Conservation (phyloP, 2,797 vertebrate species). For the Myiotriccus ornatus region DNA sequence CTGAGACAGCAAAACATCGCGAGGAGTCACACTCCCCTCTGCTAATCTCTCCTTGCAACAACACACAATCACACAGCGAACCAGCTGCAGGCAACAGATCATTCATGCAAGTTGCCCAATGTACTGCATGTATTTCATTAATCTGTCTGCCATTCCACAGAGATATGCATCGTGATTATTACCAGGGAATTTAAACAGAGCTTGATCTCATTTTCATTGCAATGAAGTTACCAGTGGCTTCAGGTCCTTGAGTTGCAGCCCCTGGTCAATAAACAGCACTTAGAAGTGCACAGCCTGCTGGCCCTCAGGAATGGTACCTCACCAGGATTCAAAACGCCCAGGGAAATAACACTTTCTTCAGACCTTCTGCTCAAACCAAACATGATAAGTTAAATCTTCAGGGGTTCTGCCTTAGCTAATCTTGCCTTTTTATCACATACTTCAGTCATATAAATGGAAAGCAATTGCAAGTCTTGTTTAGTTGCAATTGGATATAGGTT, state of each 20-base stretch:
- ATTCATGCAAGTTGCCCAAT: background rate
- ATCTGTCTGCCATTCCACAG: background rate
- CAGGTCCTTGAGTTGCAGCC: background rate
- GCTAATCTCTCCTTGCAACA: background rate
- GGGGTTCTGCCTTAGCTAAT: background rate
- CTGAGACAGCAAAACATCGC: background rate
- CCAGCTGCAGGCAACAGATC: background rate
- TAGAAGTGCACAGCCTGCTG: background rate
- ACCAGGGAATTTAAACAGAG: background rate
- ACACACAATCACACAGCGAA: background rate
- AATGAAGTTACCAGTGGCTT: background rate
- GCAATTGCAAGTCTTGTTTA: background rate
- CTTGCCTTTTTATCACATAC: accelerated
- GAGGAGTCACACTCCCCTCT: background rate
- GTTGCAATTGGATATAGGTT: background rate
- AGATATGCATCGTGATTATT: background rate
- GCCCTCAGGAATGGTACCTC: background rate
- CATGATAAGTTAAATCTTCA: background rate
- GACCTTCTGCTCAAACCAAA: background rate
- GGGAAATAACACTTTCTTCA: background rate
- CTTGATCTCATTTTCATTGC: background rate
- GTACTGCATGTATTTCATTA: background rate
- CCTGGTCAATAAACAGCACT: background rate
- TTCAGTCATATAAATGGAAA: background rate
- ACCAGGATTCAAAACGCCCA: background rate